phyloP scores from a whole-genome alignment of 2,113 vertebrate species.

The Pteruthius melanotis region DNA sequence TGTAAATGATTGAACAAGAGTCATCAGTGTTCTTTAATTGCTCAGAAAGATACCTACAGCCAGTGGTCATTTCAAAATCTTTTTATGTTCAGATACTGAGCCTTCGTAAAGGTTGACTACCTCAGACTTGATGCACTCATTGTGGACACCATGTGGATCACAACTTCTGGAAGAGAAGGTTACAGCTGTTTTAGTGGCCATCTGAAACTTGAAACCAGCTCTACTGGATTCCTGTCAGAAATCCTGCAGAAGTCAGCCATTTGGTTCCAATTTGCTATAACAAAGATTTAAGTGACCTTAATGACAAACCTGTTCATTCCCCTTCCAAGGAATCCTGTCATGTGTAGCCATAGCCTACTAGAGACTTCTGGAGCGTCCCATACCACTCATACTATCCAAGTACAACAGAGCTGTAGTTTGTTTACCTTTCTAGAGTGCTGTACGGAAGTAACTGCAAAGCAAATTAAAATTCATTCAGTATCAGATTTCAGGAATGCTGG shows the following conservation, averaged over 20 bases:
- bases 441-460: slow-evolving; percentile 61
- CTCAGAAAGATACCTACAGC: slow-evolving; percentile 72
- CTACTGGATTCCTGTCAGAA: slow-evolving; percentile 77
- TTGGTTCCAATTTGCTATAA: slow-evolving; percentile 82
- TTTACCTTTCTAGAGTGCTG: slow-evolving; percentile 72
- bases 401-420: slow-evolving; percentile 81
- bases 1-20: slow-evolving; percentile 68
- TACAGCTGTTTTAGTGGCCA: slow-evolving; percentile 76
- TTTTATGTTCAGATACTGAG: slow-evolving; percentile 83
- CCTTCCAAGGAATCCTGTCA: slow-evolving; percentile 73
- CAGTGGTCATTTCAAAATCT: slow-evolving; percentile 81
- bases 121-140: slow-evolving; percentile 86
- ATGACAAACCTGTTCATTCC: slow-evolving; percentile 75
- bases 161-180: slow-evolving; percentile 81
- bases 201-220: slow-evolving; percentile 83
- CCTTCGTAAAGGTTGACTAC: slow-evolving; percentile 86
- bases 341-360: slow-evolving; percentile 75
- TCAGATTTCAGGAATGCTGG: slow-evolving; percentile 22
- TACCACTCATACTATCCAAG: slow-evolving; percentile 55
- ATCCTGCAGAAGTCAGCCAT: slow-evolving; percentile 80
- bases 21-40: slow-evolving; percentile 71
- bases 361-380: slow-evolving; percentile 72
- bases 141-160: slow-evolving; percentile 85
- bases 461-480: slow-evolving; percentile 50
- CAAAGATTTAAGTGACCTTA: slow-evolving; percentile 98